phyloP scores from a whole-genome alignment of 2,888 invertebrate species.

The Ephialtes manifestator region DNA sequence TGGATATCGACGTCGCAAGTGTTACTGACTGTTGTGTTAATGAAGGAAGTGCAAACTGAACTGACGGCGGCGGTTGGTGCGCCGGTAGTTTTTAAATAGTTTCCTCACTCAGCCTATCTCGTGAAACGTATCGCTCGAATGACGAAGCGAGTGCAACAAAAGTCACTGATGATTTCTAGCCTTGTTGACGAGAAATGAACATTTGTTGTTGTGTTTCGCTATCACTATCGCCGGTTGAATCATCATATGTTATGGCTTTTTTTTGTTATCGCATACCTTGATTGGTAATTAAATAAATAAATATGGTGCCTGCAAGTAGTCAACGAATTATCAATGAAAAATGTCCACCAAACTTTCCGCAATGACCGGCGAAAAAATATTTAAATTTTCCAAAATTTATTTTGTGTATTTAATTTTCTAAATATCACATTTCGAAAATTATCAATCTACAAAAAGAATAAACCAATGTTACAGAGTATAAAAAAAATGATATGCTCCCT shows the following conservation, averaged over 20 bases:
- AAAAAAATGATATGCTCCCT: too few relatives aligned
- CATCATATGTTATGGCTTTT: neutral
- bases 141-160: neutral
- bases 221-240: constrained; percentile 2
- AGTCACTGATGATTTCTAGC: neutral
- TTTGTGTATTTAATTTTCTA: too few relatives aligned
- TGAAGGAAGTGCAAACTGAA: constrained; percentile 32
- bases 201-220: neutral
- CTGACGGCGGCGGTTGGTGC: constrained; percentile 3
- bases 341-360: too few relatives aligned
- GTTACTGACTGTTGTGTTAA: neutral
- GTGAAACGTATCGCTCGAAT: neutral
- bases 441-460: too few relatives aligned
- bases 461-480: too few relatives aligned
- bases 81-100: constrained; percentile 43
- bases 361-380: too few relatives aligned
- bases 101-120: neutral
- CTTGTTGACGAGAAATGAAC: neutral
- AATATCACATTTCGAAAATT: too few relatives aligned
- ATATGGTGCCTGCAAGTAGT: neutral
- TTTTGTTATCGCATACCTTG: neutral
- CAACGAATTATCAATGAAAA: too few relatives aligned
- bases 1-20: neutral
- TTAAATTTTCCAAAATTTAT: too few relatives aligned
- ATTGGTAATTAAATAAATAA: neutral